phyloP scores from a whole-genome alignment of 1,140 invertebrate species.

The Eriocheir sinensis region DNA sequence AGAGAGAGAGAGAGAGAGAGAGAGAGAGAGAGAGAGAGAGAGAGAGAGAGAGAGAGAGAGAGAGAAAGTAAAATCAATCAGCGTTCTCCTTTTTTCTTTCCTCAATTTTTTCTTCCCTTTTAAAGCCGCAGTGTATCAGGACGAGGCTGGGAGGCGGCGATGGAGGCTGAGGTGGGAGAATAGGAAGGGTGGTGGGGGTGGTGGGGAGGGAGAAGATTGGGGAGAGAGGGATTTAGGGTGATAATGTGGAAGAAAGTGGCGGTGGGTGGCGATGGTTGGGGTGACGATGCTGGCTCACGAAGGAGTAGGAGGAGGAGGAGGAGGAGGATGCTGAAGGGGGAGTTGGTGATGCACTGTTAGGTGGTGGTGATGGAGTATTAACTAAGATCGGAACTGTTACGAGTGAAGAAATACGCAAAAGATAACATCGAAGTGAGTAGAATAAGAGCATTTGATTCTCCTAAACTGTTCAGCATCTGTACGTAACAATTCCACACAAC shows the following conservation, averaged over 20 bases:
- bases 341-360: too few species aligned
- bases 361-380: too few species aligned
- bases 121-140: constrained; percentile 9
- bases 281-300: neutral
- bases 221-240: too few species aligned
- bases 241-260: neutral
- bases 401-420: too few species aligned
- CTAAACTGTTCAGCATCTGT: too few species aligned
- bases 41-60: neutral
- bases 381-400: too few species aligned
- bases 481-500: too few species aligned
- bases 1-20: constrained; percentile 29
- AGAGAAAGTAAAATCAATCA: constrained; percentile 19
- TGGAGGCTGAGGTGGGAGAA: too few species aligned
- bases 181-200: neutral
- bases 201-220: neutral
- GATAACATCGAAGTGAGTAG: too few species aligned
- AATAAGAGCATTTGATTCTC: too few species aligned
- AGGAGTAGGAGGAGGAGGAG: neutral
- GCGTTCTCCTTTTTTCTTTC: neutral
- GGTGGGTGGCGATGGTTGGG: neutral
- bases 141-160: neutral
- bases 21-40: neutral
- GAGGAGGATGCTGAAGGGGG: neutral
- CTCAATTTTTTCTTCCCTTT: neutral